Evolutionary conservation across 2,888 invertebrate genomes (phyloP).

Genomic region (Rhopalosiphum nymphaeae): DNA sequence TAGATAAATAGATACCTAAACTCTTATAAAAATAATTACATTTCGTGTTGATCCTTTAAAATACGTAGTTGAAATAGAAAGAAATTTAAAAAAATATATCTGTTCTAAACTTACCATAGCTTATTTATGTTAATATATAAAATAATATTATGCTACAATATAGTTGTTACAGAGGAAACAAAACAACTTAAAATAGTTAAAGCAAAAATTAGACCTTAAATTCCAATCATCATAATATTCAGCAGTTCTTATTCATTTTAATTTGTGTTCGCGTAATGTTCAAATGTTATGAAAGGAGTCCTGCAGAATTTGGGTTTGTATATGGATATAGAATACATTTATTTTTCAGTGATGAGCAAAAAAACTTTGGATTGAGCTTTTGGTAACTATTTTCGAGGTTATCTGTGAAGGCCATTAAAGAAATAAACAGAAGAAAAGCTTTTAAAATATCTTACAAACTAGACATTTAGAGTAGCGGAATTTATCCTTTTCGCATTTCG

Average conservation of each 20-base stretch:
- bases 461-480: constrained; percentile 19
- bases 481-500: constrained; percentile 47
- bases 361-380: neutral
- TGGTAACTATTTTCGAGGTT: constrained; percentile 17
- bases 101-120: neutral
- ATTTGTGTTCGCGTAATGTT: neutral
- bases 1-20: neutral
- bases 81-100: neutral
- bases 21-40: neutral
- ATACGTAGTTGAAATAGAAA: neutral
- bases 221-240: neutral
- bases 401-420: constrained; percentile 36
- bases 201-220: neutral
- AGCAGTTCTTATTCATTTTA: neutral
- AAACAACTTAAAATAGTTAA: neutral
- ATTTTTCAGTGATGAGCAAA: neutral
- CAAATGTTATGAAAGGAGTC: neutral
- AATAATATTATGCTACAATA: neutral
- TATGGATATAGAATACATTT: neutral
- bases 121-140: neutral
- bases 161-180: neutral
- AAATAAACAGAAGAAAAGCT: constrained; percentile 29
- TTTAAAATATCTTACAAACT: constrained; percentile 22
- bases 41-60: neutral
- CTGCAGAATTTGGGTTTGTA: neutral